Evolutionary conservation across 1,140 invertebrate species (phyloP).

Genomic region (Diabrotica undecimpunctata): DNA sequence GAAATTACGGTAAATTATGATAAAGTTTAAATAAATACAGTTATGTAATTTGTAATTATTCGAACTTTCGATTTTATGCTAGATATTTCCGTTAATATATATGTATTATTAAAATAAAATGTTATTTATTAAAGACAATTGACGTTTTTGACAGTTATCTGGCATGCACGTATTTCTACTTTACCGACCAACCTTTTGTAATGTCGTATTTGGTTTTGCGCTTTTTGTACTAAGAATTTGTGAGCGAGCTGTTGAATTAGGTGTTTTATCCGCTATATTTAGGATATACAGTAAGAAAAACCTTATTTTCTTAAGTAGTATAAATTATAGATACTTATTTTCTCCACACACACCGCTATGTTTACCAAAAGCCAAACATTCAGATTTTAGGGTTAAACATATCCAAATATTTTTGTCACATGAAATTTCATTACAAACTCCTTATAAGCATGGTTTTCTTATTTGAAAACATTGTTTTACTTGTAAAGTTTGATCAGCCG

Average conservation of each 20-base stretch:
- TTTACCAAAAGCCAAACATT: background rate
- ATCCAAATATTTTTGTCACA: constrained; percentile 3
- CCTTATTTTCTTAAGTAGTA: background rate
- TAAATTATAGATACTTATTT: background rate
- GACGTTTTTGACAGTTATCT: background rate
- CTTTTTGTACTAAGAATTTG: constrained; percentile 33
- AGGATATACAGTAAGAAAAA: constrained; percentile 30
- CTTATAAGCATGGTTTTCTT: background rate
- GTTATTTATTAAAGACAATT: background rate
- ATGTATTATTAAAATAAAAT: too few species aligned
- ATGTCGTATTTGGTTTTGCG: constrained; percentile 35
- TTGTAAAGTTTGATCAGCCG: background rate
- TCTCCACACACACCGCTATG: background rate
- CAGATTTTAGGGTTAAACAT: constrained; percentile 4
- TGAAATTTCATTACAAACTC: background rate
- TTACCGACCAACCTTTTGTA: constrained; percentile 11
- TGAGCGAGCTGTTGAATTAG: constrained; percentile 28
- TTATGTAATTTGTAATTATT: too few species aligned
- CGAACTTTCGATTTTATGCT: too few species aligned
- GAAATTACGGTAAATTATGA: too few species aligned
- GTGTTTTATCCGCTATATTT: constrained; percentile 27
- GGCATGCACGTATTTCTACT: background rate
- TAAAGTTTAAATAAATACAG: too few species aligned
- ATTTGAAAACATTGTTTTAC: background rate
- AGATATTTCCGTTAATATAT: too few species aligned